These are phyloP conservation scores for Corbicula japonica DNA, from an alignment of 2,888 invertebrate species.

Conservation along the genomic window DNA sequence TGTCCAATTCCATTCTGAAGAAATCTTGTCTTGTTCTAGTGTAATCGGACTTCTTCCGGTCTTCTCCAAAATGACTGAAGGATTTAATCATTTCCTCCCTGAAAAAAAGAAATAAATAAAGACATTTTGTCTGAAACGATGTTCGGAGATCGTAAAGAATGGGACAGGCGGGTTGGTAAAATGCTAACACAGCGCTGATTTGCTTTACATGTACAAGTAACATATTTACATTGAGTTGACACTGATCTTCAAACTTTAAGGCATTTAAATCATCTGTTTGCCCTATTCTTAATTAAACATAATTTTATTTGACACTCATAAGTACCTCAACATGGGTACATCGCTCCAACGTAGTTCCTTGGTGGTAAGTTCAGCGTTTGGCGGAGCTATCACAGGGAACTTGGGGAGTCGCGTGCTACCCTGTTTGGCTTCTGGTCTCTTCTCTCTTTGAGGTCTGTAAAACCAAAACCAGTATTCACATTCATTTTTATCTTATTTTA, in stretches of 20 bases:
- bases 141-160: too few species aligned
- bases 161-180: too few species aligned
- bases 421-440: slow-evolving; percentile 72
- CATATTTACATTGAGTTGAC: too few species aligned
- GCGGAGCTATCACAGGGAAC: slow-evolving; percentile 82
- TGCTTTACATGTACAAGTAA: too few species aligned
- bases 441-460: slow-evolving; percentile 26
- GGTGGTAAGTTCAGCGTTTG: slow-evolving; percentile 77
- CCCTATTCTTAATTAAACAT: too few species aligned
- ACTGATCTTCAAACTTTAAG: too few species aligned
- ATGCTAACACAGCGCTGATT: too few species aligned
- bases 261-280: too few species aligned
- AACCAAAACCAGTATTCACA: too few species aligned
- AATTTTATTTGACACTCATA: too few species aligned
- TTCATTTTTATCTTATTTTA: too few species aligned
- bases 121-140: background rate
- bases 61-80: slow-evolving; percentile 78
- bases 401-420: slow-evolving; percentile 84
- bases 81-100: slow-evolving; percentile 81
- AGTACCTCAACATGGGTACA: slow-evolving; percentile 82
- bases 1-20: slow-evolving; percentile 85
- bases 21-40: slow-evolving; percentile 84
- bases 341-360: slow-evolving; percentile 81
- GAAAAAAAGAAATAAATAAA: slow-evolving; percentile 16
- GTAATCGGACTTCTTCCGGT: slow-evolving; percentile 82